phyloP scores from a whole-genome alignment of 2,113 vertebrate genomes.

The Xiphorhynchus elegans region DNA sequence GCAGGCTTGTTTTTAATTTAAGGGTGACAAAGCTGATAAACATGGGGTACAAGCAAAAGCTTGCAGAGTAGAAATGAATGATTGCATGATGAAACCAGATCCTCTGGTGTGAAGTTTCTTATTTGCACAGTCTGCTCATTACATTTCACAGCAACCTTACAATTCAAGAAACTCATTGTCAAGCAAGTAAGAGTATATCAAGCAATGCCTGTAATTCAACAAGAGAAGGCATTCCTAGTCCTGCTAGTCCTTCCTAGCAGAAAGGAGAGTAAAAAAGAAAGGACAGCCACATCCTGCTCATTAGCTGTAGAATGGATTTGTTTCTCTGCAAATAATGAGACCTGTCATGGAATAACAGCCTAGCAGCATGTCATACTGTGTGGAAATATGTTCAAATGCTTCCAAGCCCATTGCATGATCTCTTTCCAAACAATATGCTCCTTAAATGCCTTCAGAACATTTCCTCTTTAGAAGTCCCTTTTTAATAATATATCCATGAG shows the following conservation, averaged over 20 bases:
- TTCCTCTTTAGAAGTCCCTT: background rate
- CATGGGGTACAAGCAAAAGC: background rate
- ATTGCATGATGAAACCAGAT: background rate
- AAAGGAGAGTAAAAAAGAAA: background rate
- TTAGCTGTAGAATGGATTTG: background rate
- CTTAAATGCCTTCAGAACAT: background rate
- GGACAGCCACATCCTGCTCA: background rate
- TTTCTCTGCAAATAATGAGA: background rate
- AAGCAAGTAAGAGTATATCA: background rate
- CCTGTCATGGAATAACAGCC: background rate
- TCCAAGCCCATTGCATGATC: background rate
- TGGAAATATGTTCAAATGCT: background rate
- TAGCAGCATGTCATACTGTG: background rate
- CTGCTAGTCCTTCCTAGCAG: background rate
- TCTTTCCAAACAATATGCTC: background rate
- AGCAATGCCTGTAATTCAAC: background rate
- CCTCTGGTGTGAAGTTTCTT: background rate
- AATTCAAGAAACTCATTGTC: background rate
- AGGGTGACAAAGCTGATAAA: constrained; percentile 8
- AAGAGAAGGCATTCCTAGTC: background rate
- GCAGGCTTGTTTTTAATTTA: constrained; percentile 30
- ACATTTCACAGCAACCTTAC: background rate
- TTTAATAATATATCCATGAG: background rate
- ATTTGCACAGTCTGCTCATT: background rate
- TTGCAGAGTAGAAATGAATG: constrained; percentile 9